Base-by-base conservation (phyloP, 1,140 invertebrate genomes). In the Solen grandis region DNA sequence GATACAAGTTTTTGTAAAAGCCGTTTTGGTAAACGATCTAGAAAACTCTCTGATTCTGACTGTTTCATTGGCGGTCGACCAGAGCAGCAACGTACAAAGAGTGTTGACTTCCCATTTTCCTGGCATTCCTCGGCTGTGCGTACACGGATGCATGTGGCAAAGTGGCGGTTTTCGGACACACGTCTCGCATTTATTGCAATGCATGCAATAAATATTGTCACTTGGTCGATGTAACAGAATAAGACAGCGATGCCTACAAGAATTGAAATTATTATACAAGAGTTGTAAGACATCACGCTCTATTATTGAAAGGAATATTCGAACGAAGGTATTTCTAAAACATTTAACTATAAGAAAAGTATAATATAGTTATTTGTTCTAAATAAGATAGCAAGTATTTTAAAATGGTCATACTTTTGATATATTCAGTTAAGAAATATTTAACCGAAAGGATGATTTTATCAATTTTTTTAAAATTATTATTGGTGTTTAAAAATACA, bases 191-290 rank as follows among this genome's bases (percentile, higher is more conserved):
- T 96, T 69, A 99, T 94, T 0, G 97, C 97, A 77, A 99, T 95
- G 89, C 96, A 97, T 13, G 96, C 97, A 5, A 96, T 95, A 91
- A 99, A 99, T 94, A 99, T 97, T 5, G 97, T 98, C 69, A 99
- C 93, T 91, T 99, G 98, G 95, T 97, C 99, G 1, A 98, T 87
- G 92, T 99, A 99, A 1, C 97, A 98, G 85, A 99, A 96, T 57
- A 96, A 94, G 2, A 99, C 97, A 0, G 98, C 97, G 35, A 97
- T 95, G 88, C 97, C 97, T 96, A n/a, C n/a, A n/a, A n/a, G n/a
- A n/a, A n/a, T n/a, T n/a, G n/a, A n/a, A n/a, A n/a, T n/a, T n/a
- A n/a, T n/a, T n/a, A n/a, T n/a, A n/a, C n/a, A n/a, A n/a, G n/a
- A n/a, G n/a, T n/a, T n/a, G n/a, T n/a, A n/a, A n/a, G n/a, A n/a